Evolutionary conservation across 2,113 vertebrate genomes (phyloP).

Genomic region (Misgurnus anguillicaudatus): DNA sequence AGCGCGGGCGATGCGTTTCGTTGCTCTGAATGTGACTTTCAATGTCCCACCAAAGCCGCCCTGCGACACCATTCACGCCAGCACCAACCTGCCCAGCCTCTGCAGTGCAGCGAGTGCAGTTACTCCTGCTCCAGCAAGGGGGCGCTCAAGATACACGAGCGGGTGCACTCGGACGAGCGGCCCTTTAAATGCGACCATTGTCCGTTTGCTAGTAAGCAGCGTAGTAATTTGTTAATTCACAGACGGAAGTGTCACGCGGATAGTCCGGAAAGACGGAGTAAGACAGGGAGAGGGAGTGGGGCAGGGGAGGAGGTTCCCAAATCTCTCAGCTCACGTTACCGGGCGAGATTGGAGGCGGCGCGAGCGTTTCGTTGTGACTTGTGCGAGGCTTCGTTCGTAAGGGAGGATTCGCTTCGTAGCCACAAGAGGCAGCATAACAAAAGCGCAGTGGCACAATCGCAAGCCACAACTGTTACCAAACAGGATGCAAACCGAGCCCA

Average conservation of each 20-base stretch:
- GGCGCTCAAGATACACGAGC: constrained; percentile 88
- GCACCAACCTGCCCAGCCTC: constrained; percentile 84
- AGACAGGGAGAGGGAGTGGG: constrained; percentile 37
- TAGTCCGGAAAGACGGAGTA: constrained; percentile 59
- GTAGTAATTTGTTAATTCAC: constrained; percentile 92
- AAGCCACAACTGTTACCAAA: constrained; percentile 36
- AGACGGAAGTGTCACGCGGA: constrained; percentile 86
- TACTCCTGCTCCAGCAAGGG: constrained; percentile 94
- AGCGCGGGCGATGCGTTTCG: constrained; percentile 80
- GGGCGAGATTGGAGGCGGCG: constrained; percentile 87
- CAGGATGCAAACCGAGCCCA: constrained; percentile 63
- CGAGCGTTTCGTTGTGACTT: constrained; percentile 86
- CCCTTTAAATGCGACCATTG: constrained; percentile 90
- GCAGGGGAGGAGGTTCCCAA: constrained; percentile 65
- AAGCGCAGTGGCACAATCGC: constrained; percentile 65
- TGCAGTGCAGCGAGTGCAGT: constrained; percentile 86
- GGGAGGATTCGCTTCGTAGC: constrained; percentile 93
- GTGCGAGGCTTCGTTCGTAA: constrained; percentile 88
- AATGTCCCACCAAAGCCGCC: constrained; percentile 86
- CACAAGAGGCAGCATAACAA: constrained; percentile 87
- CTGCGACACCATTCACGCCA: constrained; percentile 87
- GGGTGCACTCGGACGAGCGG: constrained; percentile 89
- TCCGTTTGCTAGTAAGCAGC: constrained; percentile 92
- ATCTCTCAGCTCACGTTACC: constrained; percentile 78
- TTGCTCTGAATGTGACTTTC: constrained; percentile 88